Evolutionary conservation across 1,140 invertebrate species (phyloP).

Genomic region (Platorchestia sp.): DNA sequence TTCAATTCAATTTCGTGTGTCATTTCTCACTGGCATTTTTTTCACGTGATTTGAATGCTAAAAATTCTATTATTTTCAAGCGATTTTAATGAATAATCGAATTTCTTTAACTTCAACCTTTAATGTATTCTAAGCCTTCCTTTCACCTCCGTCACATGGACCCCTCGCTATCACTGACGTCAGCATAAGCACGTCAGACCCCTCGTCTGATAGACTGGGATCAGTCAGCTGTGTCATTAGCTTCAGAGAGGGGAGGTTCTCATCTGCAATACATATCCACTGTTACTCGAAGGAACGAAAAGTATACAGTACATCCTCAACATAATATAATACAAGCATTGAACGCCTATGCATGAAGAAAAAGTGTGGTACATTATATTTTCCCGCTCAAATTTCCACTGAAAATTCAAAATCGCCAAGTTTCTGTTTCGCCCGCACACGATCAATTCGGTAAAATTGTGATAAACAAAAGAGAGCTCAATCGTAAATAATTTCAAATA

Average conservation of each 20-base stretch:
- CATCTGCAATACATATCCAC: not conserved
- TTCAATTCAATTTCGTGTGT: not conserved
- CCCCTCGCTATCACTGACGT: not conserved
- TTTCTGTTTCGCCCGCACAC: too few relatives aligned
- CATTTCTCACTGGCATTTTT: not conserved
- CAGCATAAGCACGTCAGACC: not conserved
- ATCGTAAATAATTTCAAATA: not conserved
- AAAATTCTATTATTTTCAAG: too few relatives aligned
- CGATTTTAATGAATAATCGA: not conserved
- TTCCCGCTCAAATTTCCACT: too few relatives aligned
- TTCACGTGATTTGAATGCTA: not conserved
- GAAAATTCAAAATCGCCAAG: too few relatives aligned
- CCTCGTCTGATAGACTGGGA: not conserved
- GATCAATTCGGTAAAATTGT: too few relatives aligned
- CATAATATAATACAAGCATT: not conserved
- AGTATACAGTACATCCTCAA: not conserved
- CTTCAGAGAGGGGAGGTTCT: not conserved
- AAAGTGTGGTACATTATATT: not conserved
- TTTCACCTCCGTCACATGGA: not conserved
- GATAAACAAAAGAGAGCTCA: not conserved
- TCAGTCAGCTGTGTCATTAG: constrained; percentile 21
- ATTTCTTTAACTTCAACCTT: not conserved
- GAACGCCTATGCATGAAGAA: not conserved
- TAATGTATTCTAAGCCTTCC: not conserved
- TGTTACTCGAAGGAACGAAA: not conserved